Base-by-base conservation (phyloP, 2,797 vertebrate genomes). In the Myotis pilosus region DNA sequence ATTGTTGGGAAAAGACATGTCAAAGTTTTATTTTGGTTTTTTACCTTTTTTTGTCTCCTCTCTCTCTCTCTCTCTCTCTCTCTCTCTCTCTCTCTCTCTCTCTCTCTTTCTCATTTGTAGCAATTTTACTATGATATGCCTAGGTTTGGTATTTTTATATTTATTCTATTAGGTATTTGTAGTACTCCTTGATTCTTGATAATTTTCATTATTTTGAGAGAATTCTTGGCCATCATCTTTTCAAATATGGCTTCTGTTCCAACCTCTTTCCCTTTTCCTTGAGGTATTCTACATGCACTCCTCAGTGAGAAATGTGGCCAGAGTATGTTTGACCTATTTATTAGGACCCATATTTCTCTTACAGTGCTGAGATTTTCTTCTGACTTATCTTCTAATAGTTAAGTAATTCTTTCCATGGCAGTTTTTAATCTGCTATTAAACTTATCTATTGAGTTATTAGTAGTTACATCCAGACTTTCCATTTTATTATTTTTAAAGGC, bases 401-500 rank as follows among this genome's bases (percentile, higher is more conserved):
- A 36, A 64, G 22, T 49, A 82, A 80, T 75, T 75, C 33, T 78
- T 41, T 53, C 17, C 76, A 81, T 25, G 82, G 17, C 22, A n/a
- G 33, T 60, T 72, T 75, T 28, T 23, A 85, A 66, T 75, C 62
- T 72, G 38, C 64, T 92, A 30, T 53, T 83, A 79, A 79, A 51
- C 30, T 20, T 68, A 76, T 44, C 25, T 41, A 33, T 33, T 80
- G 33, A 84, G 5, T 57, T 71, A 74, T 66, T 66, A 41, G 60
- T 79, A 86, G 38, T 83, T 2, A 12, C 13, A 41, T 55, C 16
- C 72, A 88, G 12, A 55, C 20, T 84, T 90, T 66, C 10, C 23
- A 72, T 84, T 87, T 92, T 47, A 87, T 84, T 84, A 69, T 79
- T 85, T 81, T 47, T 41, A 60, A 88, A 68, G 38, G 36, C 30